Evolutionary conservation across 2,888 invertebrate species (phyloP).

Genomic region (Dorcus parallelipipedus): DNA sequence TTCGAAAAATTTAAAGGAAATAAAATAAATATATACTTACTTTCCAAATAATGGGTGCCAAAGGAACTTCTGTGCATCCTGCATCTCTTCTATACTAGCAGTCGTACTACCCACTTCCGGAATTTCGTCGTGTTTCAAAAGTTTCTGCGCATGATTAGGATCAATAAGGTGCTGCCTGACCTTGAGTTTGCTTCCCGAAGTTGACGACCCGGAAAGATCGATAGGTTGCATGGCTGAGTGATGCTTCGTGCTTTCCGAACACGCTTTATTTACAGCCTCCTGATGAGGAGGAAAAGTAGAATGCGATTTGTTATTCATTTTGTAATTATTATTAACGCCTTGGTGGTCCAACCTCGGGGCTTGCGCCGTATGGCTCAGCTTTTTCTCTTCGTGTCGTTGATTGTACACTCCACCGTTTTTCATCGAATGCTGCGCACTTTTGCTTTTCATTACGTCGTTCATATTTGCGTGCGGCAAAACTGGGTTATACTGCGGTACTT

Average conservation of each 20-base stretch:
- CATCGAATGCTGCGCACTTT: conserved; percentile 33
- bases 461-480: conserved; percentile 39
- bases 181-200: conserved; percentile 39
- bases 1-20: not conserved
- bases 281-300: conserved; percentile 8
- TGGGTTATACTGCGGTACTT: conserved; percentile 39
- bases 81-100: conserved; percentile 55
- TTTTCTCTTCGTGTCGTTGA: conserved; percentile 12
- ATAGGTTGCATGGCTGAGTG: conserved; percentile 43
- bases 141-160: conserved; percentile 40
- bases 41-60: conserved; percentile 87
- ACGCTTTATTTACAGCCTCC: conserved; percentile 6
- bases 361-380: conserved; percentile 5
- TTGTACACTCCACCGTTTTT: conserved; percentile 4
- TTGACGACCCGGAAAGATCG: conserved; percentile 45
- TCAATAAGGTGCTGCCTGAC: conserved; percentile 51
- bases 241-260: conserved; percentile 19
- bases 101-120: conserved; percentile 66
- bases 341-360: conserved; percentile 9
- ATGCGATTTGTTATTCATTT: conserved; percentile 8
- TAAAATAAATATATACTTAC: conserved; percentile 54
- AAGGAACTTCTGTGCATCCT: conserved; percentile 63
- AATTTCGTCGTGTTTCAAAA: conserved; percentile 52
- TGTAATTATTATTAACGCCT: conserved; percentile 3
- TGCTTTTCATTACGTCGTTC: conserved; percentile 45